A percentile compares a stretch with the other conserved stretches of the same genome.
Evolutionary conservation across 2,888 invertebrate species (phyloP).

Genomic region (Cantharis rufa): DNA sequence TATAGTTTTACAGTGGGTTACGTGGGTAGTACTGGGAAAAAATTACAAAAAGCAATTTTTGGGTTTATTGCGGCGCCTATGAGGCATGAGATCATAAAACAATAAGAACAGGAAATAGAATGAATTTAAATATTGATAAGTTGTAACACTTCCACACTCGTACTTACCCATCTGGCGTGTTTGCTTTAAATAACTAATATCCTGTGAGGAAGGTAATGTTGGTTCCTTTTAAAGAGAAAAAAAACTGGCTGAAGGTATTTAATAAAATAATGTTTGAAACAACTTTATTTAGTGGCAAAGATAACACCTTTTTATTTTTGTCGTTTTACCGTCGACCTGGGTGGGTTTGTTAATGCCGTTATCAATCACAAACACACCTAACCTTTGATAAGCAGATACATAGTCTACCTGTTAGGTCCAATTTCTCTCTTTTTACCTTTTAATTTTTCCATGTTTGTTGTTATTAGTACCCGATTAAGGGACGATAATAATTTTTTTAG

Average conservation of each 20-base stretch:
- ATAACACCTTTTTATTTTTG: conserved; percentile 26
- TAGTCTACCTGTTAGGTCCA: conserved; percentile 29
- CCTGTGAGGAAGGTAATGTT: conserved; percentile 28
- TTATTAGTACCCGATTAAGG: not conserved
- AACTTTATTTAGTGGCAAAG: conserved; percentile 29
- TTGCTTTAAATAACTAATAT: conserved; percentile 22
- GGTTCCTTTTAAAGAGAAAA: conserved; percentile 31
- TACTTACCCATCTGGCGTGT: not conserved
- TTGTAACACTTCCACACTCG: not conserved
- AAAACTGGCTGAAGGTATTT: conserved; percentile 15
- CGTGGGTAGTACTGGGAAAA: not conserved
- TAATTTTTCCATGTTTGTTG: not conserved
- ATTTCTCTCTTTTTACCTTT: not conserved
- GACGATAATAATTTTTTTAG: not conserved
- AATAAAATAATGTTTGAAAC: conserved; percentile 19
- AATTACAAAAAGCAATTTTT: not conserved
- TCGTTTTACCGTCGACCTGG: conserved; percentile 33
- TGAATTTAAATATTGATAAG: not conserved
- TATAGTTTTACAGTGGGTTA: not conserved
- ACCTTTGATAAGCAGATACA: conserved; percentile 34
- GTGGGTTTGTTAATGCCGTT: conserved; percentile 37
- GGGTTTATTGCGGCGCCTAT: not conserved
- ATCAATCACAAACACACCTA: conserved; percentile 40
- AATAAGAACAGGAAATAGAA: not conserved
- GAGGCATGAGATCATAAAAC: not conserved